phyloP scores from a whole-genome alignment of 2,888 invertebrate species.

The Scrobipalpa costella region DNA sequence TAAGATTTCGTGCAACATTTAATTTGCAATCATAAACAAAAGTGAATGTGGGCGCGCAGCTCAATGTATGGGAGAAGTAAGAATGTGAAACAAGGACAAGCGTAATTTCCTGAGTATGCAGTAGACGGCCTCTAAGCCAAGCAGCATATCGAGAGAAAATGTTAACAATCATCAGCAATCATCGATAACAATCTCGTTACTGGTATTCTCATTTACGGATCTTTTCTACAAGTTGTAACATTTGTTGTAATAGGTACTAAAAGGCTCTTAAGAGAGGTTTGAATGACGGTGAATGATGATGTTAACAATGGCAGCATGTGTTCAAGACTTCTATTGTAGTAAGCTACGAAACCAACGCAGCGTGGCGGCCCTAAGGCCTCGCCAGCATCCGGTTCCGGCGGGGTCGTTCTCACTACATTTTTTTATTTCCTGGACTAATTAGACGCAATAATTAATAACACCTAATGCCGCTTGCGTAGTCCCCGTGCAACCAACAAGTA shows the following conservation, averaged over 20 bases:
- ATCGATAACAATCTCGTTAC: slow-evolving; percentile 9
- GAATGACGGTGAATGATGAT: slow-evolving; percentile 3
- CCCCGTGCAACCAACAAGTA: slow-evolving; percentile 35
- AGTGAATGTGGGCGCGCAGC: slow-evolving; percentile 69
- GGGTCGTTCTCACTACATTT: slow-evolving; percentile 73
- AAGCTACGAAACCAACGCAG: slow-evolving; percentile 39
- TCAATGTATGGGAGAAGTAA: slow-evolving; percentile 49
- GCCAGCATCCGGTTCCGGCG: slow-evolving; percentile 65
- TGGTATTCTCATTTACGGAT: neutral
- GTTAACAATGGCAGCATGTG: slow-evolving; percentile 13
- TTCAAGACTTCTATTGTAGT: slow-evolving; percentile 17
- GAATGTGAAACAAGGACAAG: slow-evolving; percentile 59
- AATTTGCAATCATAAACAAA: slow-evolving; percentile 62
- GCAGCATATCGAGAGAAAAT: slow-evolving; percentile 22
- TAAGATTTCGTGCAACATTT: slow-evolving; percentile 28
- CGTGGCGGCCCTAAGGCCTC: slow-evolving; percentile 61
- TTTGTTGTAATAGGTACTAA: neutral
- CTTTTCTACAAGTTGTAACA: neutral
- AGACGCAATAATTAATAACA: slow-evolving; percentile 53
- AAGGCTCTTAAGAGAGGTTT: neutral
- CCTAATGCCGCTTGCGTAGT: slow-evolving; percentile 52
- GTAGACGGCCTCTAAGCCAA: slow-evolving; percentile 47
- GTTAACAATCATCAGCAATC: neutral
- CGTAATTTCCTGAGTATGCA: slow-evolving; percentile 47
- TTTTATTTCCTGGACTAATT: slow-evolving; percentile 64